These are phyloP conservation scores for Hylia prasina DNA, from an alignment of 2,113 vertebrate species.

Conservation along the genomic window DNA sequence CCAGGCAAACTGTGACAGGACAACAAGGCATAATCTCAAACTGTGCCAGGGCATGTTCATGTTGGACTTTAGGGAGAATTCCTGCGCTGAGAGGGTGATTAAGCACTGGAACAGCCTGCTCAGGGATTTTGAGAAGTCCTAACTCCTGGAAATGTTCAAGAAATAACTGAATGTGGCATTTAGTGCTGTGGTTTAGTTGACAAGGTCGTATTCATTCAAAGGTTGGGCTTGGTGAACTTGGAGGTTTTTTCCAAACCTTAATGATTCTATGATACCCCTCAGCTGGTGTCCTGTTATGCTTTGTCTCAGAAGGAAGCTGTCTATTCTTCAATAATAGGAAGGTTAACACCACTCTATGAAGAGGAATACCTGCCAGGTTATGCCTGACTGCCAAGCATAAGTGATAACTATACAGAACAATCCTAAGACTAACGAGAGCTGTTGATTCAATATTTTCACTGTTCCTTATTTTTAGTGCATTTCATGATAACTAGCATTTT, in stretches of 20 bases:
- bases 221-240: not conserved
- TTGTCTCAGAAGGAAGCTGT: not conserved
- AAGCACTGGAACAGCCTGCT: not conserved
- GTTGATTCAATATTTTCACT: not conserved
- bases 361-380: not conserved
- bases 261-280: not conserved
- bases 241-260: not conserved
- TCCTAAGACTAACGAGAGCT: not conserved
- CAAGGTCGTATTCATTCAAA: not conserved
- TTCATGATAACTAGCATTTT: not conserved
- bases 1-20: not conserved
- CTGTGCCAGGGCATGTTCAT: not conserved
- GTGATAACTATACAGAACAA: not conserved
- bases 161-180: not conserved
- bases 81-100: not conserved
- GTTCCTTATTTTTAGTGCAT: not conserved
- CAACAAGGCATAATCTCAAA: not conserved
- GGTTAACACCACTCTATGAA: rapidly evolving
- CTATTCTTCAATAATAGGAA: not conserved
- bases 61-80: not conserved
- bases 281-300: not conserved
- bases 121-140: not conserved
- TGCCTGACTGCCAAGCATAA: not conserved
- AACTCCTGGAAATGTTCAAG: not conserved
- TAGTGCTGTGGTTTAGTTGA: not conserved